Conservation (phyloP, 2,113 vertebrate species). For the Heteronetta atricapilla region DNA sequence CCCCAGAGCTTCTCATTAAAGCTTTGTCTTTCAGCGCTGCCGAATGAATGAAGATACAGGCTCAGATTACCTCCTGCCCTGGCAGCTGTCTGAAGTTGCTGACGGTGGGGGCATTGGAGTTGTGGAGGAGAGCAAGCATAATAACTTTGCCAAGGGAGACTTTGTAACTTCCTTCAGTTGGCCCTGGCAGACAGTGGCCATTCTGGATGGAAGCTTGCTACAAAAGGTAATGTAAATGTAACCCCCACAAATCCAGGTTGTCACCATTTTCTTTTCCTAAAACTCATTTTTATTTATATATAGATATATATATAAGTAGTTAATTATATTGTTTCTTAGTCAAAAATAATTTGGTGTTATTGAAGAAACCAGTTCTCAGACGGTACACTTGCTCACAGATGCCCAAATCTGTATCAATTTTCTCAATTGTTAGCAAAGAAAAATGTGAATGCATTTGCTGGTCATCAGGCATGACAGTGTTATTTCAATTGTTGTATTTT, state of each 20-base stretch:
- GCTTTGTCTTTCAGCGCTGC: conserved; percentile 82
- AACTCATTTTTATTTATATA: not conserved
- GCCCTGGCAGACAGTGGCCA: conserved; percentile 89
- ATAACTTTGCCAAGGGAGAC: conserved; percentile 73
- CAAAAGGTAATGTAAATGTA: conserved; percentile 83
- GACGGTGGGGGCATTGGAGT: conserved; percentile 91
- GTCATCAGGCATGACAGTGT: not conserved
- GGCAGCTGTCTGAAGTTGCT: conserved; percentile 83
- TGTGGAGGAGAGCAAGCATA: conserved; percentile 84
- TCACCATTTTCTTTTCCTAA: not conserved
- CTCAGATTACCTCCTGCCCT: conserved; percentile 84
- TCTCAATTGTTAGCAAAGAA: not conserved
- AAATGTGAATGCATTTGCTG: not conserved
- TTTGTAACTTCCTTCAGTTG: conserved; percentile 88
- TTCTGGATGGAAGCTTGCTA: conserved; percentile 81
- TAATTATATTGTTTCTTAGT: not conserved
- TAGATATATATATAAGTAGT: not conserved
- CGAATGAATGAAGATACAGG: conserved; percentile 93
- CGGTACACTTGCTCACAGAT: not conserved
- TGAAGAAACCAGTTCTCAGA: conserved; percentile 6
- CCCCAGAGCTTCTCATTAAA: not conserved
- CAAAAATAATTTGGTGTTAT: not conserved
- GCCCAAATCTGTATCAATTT: not conserved
- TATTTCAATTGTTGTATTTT: not conserved
- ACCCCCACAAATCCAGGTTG: not conserved